These are phyloP conservation scores for Orchesella cincta DNA, from an alignment of 1,140 invertebrate species.

Conservation along the genomic window DNA sequence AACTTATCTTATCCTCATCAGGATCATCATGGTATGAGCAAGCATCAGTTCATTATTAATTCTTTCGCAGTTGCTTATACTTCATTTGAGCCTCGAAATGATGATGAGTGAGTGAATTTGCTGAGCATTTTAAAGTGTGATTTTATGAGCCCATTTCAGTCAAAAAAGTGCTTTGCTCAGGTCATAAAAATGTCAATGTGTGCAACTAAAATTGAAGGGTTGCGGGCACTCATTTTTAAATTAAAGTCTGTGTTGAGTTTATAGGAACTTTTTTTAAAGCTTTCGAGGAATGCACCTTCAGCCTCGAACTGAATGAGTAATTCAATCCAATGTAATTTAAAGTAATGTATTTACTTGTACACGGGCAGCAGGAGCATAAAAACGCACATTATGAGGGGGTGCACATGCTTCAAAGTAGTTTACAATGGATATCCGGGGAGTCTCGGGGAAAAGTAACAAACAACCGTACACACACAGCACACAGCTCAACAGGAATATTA, in stretches of 20 bases:
- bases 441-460: slow-evolving; percentile 7
- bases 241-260: background rate
- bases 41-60: background rate
- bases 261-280: background rate
- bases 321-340: background rate
- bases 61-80: background rate
- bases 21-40: background rate
- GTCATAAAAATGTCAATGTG: slow-evolving; percentile 25
- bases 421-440: background rate
- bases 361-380: background rate
- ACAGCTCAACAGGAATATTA: background rate
- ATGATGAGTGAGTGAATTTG: background rate
- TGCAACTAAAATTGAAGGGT: slow-evolving; percentile 17
- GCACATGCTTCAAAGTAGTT: background rate
- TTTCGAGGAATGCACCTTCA: background rate
- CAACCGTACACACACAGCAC: background rate
- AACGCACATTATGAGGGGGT: background rate
- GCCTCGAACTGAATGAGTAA: background rate
- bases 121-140: background rate
- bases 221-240: slow-evolving; percentile 4
- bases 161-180: slow-evolving; percentile 14
- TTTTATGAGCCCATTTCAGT: slow-evolving; percentile 22
- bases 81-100: background rate
- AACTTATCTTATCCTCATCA: background rate
- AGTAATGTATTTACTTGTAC: background rate